phyloP scores from a whole-genome alignment of 2,888 invertebrate species.

The Petrolisthes cinctipes region DNA sequence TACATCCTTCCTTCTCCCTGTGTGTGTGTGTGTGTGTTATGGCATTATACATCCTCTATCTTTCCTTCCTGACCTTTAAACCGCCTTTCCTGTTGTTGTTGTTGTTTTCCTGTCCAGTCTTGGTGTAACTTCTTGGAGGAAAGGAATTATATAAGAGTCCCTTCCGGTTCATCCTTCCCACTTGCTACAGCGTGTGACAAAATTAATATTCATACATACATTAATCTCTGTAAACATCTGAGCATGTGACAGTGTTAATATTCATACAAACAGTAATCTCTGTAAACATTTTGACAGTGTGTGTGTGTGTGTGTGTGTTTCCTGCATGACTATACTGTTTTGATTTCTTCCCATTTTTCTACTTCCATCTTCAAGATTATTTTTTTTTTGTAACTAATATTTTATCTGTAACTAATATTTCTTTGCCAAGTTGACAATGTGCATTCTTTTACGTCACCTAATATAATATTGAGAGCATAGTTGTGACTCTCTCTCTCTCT shows the following conservation, averaged over 20 bases:
- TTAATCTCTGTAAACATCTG: too few relatives aligned
- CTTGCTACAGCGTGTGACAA: too few relatives aligned
- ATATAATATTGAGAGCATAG: background rate
- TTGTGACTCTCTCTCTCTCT: background rate
- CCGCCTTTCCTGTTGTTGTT: too few relatives aligned
- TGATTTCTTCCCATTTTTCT: background rate
- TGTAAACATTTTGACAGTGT: background rate
- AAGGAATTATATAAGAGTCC: too few relatives aligned
- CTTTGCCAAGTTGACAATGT: background rate
- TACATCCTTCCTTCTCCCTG: too few relatives aligned
- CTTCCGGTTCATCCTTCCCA: too few relatives aligned
- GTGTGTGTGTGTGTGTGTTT: slow-evolving; percentile 4
- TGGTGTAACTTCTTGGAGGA: too few relatives aligned
- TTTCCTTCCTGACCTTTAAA: too few relatives aligned
- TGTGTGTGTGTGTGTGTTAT: too few relatives aligned
- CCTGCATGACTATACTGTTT: background rate
- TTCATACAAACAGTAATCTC: background rate
- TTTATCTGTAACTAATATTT: background rate
- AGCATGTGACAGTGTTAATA: background rate
- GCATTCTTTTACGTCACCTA: background rate
- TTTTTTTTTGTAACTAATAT: background rate
- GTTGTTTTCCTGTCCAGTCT: too few relatives aligned
- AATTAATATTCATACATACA: too few relatives aligned
- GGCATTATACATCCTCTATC: too few relatives aligned
- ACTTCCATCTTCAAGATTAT: background rate